A percentile compares a stretch with the other conserved stretches of the same genome.
phyloP scores from a whole-genome alignment of 1,140 invertebrate species.

The Pinna nobilis region DNA sequence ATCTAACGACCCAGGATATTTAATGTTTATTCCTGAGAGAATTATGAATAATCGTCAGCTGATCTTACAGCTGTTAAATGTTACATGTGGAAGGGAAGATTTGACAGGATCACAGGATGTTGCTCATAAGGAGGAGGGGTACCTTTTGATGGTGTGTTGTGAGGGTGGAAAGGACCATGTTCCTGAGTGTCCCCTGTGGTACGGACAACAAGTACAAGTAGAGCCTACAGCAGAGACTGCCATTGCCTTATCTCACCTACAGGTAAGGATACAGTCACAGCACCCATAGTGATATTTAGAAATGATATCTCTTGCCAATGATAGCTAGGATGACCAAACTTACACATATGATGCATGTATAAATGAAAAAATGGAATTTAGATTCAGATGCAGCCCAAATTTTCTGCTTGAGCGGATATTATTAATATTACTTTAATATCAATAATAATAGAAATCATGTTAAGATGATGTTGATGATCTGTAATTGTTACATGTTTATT shows the following conservation, averaged over 20 bases:
- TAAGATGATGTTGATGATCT: too few species aligned
- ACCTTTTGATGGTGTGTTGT: constrained; percentile 73
- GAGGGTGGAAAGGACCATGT: constrained; percentile 50
- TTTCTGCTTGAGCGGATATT: too few species aligned
- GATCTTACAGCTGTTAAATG: constrained; percentile 71
- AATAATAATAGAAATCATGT: too few species aligned
- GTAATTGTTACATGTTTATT: too few species aligned
- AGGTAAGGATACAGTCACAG: constrained; percentile 53
- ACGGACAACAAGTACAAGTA: constrained; percentile 68
- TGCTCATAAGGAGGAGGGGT: constrained; percentile 66
- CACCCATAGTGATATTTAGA: not conserved
- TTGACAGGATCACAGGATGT: constrained; percentile 49
- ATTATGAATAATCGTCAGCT: constrained; percentile 61
- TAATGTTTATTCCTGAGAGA: constrained; percentile 75
- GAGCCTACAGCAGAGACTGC: constrained; percentile 76
- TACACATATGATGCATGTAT: too few species aligned
- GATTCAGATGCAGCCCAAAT: too few species aligned
- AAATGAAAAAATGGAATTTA: too few species aligned
- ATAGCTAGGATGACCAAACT: too few species aligned
- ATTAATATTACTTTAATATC: too few species aligned
- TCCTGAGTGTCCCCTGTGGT: constrained; percentile 66
- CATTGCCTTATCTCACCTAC: constrained; percentile 75
- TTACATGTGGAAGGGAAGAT: constrained; percentile 73
- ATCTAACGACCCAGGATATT: constrained; percentile 68
- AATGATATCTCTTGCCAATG: not conserved